Percentiles rank a stretch among this genome's conserved stretches.
These are phyloP conservation scores for Felis catus DNA, from an alignment of 2,113 vertebrate genomes.

Conservation along the genomic window F.catus_Fca126_mat1.0 CM031421.1:106056001-106056500, in stretches of 20 bases:
- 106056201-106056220: too few species aligned
- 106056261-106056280: not conserved
- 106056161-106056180: too few species aligned
- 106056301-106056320: not conserved
- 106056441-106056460: not conserved
- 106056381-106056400: not conserved
- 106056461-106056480: not conserved
- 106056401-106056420: not conserved
- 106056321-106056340: not conserved
- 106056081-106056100: too few species aligned
- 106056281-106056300: not conserved
- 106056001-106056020: not conserved
- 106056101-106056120: too few species aligned
- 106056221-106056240: too few species aligned
- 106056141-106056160: too few species aligned
- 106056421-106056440: not conserved
- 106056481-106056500: slow-evolving; percentile 19
- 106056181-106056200: too few species aligned
- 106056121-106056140: too few species aligned
- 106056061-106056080: too few species aligned
- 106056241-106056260: not conserved
- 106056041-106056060: too few species aligned
- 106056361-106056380: not conserved
- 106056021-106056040: too few species aligned
- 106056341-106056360: not conserved